Percentiles rank a stretch among this genome's conserved stretches.
Evolutionary conservation across 2,797 vertebrate genomes (phyloP).

Genomic region (Ficedula albicollis): DNA sequence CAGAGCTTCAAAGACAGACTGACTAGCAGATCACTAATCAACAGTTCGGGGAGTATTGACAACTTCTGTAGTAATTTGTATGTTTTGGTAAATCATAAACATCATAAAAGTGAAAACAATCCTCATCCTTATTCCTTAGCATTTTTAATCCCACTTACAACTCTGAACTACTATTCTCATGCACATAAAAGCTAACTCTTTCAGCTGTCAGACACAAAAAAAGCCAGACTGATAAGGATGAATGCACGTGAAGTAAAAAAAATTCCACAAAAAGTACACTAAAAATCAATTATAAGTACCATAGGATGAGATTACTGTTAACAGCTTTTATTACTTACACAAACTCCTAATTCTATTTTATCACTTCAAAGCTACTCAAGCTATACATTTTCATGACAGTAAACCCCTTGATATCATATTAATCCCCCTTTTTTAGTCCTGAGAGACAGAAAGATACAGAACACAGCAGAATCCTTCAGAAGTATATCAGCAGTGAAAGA

Average conservation of each 20-base stretch:
- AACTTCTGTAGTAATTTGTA: neutral
- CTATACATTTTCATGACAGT: neutral
- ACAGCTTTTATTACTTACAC: neutral
- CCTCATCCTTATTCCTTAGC: neutral
- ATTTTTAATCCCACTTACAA: neutral
- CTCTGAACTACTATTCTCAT: neutral
- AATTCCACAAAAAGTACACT: neutral
- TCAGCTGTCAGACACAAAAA: neutral
- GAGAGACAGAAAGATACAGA: neutral
- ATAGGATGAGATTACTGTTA: neutral
- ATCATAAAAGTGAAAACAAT: neutral
- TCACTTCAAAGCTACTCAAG: neutral
- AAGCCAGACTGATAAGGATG: neutral
- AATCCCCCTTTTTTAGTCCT: neutral
- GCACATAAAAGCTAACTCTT: neutral
- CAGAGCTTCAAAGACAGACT: neutral
- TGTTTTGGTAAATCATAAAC: neutral
- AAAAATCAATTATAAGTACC: neutral
- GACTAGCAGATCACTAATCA: neutral
- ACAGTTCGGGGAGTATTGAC: rapidly evolving
- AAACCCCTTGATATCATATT: neutral
- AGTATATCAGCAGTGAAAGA: neutral
- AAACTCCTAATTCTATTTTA: neutral
- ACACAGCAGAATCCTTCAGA: neutral
- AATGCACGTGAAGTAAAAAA: neutral